Base-by-base conservation (phyloP, 1,140 invertebrate species). In the Zaprionus capensis region DNA sequence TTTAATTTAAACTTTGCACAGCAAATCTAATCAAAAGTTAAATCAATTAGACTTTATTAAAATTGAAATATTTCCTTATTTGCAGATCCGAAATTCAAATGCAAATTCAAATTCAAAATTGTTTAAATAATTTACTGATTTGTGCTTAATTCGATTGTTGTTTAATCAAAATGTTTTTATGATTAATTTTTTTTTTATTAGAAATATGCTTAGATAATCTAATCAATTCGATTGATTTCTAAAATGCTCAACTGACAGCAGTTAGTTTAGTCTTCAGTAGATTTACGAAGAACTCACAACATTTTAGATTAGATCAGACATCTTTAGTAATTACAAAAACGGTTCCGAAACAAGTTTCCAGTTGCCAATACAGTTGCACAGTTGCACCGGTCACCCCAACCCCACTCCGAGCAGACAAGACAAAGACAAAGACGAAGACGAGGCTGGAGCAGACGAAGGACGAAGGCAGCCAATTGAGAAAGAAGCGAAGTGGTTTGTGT, bases 141-240 rank as follows among this genome's bases (percentile, higher is more conserved):
- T 49, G 20, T 2, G 9, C 7, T 12, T 6, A 24, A 14, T 5
- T 51, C 46, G 20, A 51, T 51, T 51, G 20, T 44, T 44, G 41
- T 44, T 7, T 2, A n/a, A 44, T 38, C 17, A 46, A 46, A 46
- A 46, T 46, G 46, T 22, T 49, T 46, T n/a, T 46, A n/a, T 46
- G 41, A 46, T 46, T 51, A 17, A n/a, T 38, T 94, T n/a, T 41
- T 41, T 41, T n/a, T 44, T 46, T 17, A 9, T 9, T 6, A 95
- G 96, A 61, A 98, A 97, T 51, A 97, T 96, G 51, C 97, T 96
- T 61, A 94, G 97, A 72, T 97, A 79, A 71, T 56, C 31, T 56
- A 71, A 57, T 71, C 69, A 57, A 65, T 41, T 65, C 36, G n/a
- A 22, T 51, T 28, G 51, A 58, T 31, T 15, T 70, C 34, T 28